These are phyloP conservation scores for Octomys mimax DNA, from an alignment of 2,797 vertebrate species.

Conservation along the genomic window DNA sequence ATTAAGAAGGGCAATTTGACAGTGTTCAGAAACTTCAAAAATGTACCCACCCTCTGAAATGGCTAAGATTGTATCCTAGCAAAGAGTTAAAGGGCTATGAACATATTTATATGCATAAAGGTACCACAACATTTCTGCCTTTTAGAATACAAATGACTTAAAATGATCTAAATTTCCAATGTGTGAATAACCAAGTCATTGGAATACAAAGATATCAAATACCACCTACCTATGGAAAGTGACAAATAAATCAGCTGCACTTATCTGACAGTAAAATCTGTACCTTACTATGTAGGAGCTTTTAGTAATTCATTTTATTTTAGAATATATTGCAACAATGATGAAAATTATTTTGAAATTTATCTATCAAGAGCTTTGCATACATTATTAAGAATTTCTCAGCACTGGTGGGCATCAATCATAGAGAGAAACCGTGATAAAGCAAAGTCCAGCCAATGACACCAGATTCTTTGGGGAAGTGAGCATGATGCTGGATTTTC, in stretches of 20 bases:
- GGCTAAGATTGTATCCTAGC: slow-evolving; percentile 1
- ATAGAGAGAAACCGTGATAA: background rate
- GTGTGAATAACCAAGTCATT: background rate
- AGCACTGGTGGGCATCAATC: background rate
- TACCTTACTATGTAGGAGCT: background rate
- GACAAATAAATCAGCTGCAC: background rate
- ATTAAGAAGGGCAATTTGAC: slow-evolving; percentile 18
- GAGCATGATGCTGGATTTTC: background rate
- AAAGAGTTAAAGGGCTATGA: slow-evolving; percentile 1
- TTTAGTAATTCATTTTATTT: slow-evolving; percentile 7
- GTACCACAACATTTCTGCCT: background rate
- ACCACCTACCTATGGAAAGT: background rate
- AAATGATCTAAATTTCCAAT: background rate
- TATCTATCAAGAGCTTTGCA: background rate
- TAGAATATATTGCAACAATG: background rate
- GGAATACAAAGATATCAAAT: background rate
- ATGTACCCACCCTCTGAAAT: background rate
- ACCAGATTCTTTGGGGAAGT: background rate
- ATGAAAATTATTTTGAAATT: background rate
- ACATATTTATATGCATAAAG: background rate
- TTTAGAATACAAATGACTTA: background rate
- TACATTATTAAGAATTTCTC: background rate
- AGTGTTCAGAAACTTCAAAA: slow-evolving; percentile 6
- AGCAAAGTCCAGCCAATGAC: background rate
- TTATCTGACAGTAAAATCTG: background rate